Base-by-base conservation (phyloP, 2,888 invertebrate species). In the Drosophila putrida region DNA sequence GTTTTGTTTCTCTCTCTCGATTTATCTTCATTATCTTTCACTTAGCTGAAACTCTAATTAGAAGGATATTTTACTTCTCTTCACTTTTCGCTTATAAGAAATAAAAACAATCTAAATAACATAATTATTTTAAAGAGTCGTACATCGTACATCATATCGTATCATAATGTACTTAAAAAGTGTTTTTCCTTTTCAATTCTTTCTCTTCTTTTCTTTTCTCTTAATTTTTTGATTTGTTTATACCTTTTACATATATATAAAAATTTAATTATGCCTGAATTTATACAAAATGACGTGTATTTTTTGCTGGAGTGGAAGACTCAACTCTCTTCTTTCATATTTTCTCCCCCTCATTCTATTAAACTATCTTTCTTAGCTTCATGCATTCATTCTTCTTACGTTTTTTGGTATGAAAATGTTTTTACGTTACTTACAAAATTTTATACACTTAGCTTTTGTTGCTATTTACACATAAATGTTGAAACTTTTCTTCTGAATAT, bases 241-340 rank as follows among this genome's bases (percentile, higher is more conserved):
- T 39, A 55, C 15, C 36, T 38, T 58, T n/a, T 63, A 46, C 39
- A 43, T 53, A 64, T 82, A 82, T 67, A 82, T 75, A 85, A 82
- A 63, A 55, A 62, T 62, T 54, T 39, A 64, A 64, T 54, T 68
- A 80, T 58, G 51, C 75, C 51, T 44, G 68, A 65, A 67, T 75
- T 73, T 73, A 57, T 65, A 58, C 64, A 74, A 64, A 64, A 64
- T 62, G 33, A 75, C 71, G 68, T 68, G 67, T 71, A 71, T 25
- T 55, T 33, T 20, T 33, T 54, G 20, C 65, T 82, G 61, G 71
- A 83, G 68, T 77, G 82, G 82, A 82, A 82, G 82, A 82, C 82
- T 83, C 86, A 87, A 82, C 82, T 83, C 86, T 36, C 74, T 59
- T 50, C 77, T 59, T 50, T 44, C 15, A 27, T 39, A 43, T 9